phyloP scores from a whole-genome alignment of 1,140 invertebrate genomes.

The Zaprionus ornatus region DNA sequence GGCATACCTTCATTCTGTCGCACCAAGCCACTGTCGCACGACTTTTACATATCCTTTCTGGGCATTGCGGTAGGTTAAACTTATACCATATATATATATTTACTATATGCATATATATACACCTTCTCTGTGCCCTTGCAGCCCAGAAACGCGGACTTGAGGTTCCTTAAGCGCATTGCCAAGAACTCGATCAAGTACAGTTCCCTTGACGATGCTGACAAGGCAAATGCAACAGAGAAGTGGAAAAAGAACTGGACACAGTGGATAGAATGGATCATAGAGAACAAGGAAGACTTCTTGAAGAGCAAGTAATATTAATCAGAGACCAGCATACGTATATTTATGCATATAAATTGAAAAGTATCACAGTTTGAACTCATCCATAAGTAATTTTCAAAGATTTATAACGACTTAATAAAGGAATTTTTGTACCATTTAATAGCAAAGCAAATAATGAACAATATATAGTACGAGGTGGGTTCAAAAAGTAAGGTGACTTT shows the following conservation, averaged over 20 bases:
- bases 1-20: constrained; percentile 92
- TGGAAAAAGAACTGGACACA: constrained; percentile 70
- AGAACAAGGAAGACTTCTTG: not conserved
- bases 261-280: constrained; percentile 46
- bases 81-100: not conserved
- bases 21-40: constrained; percentile 89
- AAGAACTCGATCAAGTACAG: constrained; percentile 90
- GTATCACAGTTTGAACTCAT: too few relatives aligned
- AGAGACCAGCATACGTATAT: too few relatives aligned
- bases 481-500: too few relatives aligned
- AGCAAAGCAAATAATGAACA: not conserved
- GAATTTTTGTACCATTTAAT: too few relatives aligned
- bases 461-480: too few relatives aligned
- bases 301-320: too few relatives aligned
- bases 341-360: too few relatives aligned
- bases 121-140: not conserved
- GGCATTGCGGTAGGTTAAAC: constrained; percentile 85
- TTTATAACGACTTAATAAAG: too few relatives aligned
- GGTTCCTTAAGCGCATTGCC: constrained; percentile 90
- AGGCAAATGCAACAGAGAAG: constrained; percentile 51
- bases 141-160: constrained; percentile 88
- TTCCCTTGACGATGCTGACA: constrained; percentile 62
- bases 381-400: too few relatives aligned
- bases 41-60: constrained; percentile 93
- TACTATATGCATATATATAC: not conserved